Base-by-base conservation (phyloP, 1,140 invertebrate genomes). In the Drosophila pallidifrons region DNA sequence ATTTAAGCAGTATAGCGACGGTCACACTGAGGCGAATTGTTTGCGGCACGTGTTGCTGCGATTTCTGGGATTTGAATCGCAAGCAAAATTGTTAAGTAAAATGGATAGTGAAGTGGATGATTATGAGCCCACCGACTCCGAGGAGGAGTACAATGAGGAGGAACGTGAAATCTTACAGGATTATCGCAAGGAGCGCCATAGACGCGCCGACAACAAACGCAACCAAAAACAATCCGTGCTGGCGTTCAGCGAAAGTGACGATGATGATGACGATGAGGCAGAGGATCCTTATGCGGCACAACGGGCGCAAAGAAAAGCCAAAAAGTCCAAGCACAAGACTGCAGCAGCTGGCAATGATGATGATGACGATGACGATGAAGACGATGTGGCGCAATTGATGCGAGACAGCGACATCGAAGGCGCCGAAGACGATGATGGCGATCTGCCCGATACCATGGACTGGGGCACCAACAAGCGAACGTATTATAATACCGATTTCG, bases 401-500 rank as follows among this genome's bases (percentile, higher is more conserved):
- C 94, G 94, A 16, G 94, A 95, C 67, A 96, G 95, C 92, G 96
- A 97, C 92, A 95, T 96, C 38, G 96, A 97, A 92, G 95, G 94
- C 0, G 94, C 95, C 73, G 95, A 95, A 86, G 95, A 95, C 74
- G 94, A 95, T 75, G 95, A 95, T 87, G 93, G 94, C 77, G 93
- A 94, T 77, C 92, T 98, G 46, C 97, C 97, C 5, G 94, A 97
- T 92, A 94, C 94, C 8, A 96, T 96, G 93, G 96, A 97, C 15
- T 98, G 98, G 98, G 97, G 98, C 8, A 95, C 95, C 80, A 96
- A 96, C 69, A 96, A 96, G 77, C 94, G 93, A 76, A 94, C 94
- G 45, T 99, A 95, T 92, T 98, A 98, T 93, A 95, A 96, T 47
- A 97, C 97, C 1, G 97, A 98, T 94, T 98, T 97, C 93, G 95